A percentile compares a stretch with the other conserved stretches of the same genome.
These are phyloP conservation scores for Lacerta bilineata DNA, from an alignment of 2,797 vertebrate genomes.

Conservation along the genomic window DNA sequence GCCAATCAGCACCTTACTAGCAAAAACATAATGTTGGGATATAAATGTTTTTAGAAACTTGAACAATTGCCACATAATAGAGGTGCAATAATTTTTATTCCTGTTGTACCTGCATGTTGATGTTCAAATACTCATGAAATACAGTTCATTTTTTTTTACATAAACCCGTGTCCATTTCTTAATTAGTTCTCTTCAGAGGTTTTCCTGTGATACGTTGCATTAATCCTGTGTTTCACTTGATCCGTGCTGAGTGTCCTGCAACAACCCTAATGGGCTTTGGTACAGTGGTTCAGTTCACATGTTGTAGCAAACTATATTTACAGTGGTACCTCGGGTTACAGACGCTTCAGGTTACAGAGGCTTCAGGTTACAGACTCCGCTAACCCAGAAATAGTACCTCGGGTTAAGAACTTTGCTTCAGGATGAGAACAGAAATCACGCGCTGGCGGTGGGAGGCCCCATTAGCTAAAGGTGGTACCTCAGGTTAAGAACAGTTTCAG, in stretches of 20 bases:
- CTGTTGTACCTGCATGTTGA: conserved; percentile 91
- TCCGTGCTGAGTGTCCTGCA: neutral
- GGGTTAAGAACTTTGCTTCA: too few species aligned
- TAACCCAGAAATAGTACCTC: too few species aligned
- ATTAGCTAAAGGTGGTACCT: too few species aligned
- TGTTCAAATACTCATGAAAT: conserved; percentile 88
- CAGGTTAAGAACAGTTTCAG: too few species aligned
- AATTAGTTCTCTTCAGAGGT: neutral
- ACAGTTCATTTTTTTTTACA: conserved; percentile 78
- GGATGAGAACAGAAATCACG: too few species aligned
- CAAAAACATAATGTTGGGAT: conserved; percentile 70
- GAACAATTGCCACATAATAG: conserved; percentile 78
- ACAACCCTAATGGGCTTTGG: neutral
- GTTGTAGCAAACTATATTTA: neutral
- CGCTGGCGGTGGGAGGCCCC: too few species aligned
- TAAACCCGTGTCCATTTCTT: conserved; percentile 55
- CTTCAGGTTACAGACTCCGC: too few species aligned
- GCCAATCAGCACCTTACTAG: conserved; percentile 73
- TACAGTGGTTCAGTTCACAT: neutral
- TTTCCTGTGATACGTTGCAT: neutral
- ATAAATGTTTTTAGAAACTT: conserved; percentile 79
- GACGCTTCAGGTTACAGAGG: too few species aligned
- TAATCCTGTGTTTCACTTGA: neutral
- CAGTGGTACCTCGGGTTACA: too few species aligned
- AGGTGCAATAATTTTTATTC: conserved; percentile 93